Percentiles rank a stretch among this genome's conserved stretches.
Evolutionary conservation across 2,888 invertebrate species (phyloP).

Genomic region (Drosophila pseudotalamancana): DNA sequence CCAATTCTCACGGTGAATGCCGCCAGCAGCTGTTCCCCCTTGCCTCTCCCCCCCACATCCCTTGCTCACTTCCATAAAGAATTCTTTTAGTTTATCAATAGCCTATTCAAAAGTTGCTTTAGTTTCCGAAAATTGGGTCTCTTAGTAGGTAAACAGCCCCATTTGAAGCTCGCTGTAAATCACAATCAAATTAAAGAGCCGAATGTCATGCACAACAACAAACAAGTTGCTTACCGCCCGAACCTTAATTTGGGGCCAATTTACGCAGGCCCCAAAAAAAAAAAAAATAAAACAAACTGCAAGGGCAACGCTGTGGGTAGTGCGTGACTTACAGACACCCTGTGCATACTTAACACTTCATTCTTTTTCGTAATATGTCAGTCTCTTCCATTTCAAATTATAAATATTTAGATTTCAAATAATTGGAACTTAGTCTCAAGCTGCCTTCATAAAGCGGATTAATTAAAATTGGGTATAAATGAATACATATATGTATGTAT

Average conservation of each 20-base stretch:
- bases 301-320: background rate
- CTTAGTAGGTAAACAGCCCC: background rate
- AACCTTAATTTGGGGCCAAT: constrained; percentile 48
- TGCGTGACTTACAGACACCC: background rate
- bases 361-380: no score
- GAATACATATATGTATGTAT: no score
- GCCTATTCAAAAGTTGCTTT: no score
- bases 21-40: constrained; percentile 41
- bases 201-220: constrained; percentile 7
- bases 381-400: no score
- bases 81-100: no score
- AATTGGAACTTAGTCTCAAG: no score
- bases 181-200: constrained; percentile 27
- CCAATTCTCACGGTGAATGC: background rate
- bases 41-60: background rate
- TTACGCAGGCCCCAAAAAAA: constrained; percentile 24
- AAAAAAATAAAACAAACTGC: no score
- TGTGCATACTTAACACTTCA: background rate
- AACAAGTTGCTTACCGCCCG: constrained; percentile 33
- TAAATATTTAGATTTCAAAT: no score
- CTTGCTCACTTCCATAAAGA: no score
- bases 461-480: no score
- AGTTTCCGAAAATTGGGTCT: background rate
- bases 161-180: constrained; percentile 12
- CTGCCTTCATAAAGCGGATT: no score